Conservation (phyloP, 1,140 invertebrate species). For the Pararge aegeria region DNA sequence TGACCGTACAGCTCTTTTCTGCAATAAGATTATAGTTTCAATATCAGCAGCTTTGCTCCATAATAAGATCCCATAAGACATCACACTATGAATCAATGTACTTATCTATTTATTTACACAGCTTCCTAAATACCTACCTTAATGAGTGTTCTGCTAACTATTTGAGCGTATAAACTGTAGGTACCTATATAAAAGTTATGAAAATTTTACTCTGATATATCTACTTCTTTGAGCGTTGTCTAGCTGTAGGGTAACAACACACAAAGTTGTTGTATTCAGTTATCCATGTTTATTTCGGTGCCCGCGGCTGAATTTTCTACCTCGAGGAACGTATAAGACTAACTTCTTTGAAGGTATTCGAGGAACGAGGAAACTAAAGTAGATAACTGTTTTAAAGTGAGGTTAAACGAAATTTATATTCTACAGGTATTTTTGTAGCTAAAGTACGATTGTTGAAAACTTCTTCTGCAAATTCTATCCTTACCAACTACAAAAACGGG, state of each 20-base stretch:
- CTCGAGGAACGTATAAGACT: constrained; percentile 26
- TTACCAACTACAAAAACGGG: background rate
- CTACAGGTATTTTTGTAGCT: constrained; percentile 4
- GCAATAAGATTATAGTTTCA: too few relatives aligned
- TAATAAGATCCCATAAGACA: too few relatives aligned
- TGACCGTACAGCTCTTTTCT: too few relatives aligned
- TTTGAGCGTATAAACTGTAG: too few relatives aligned
- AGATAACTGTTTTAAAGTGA: constrained; percentile 23
- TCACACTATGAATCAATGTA: too few relatives aligned
- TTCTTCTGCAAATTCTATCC: background rate
- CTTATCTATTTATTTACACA: too few relatives aligned
- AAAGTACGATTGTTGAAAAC: background rate
- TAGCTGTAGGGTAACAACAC: constrained; percentile 23
- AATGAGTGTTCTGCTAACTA: too few relatives aligned
- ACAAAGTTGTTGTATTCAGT: constrained; percentile 42
- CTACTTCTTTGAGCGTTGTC: constrained; percentile 11
- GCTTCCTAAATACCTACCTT: too few relatives aligned
- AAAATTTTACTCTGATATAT: background rate
- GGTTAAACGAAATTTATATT: constrained; percentile 13
- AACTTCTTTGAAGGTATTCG: constrained; percentile 35
- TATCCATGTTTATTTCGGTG: constrained; percentile 40
- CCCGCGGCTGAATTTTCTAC: constrained; percentile 33
- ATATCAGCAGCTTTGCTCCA: too few relatives aligned
- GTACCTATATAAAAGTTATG: too few relatives aligned
- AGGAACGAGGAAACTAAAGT: constrained; percentile 26